Evolutionary conservation across 1,140 invertebrate species (phyloP), one percentile per base, ranked within the genome.

Genomic region (Dreissena rostriformis): DNA sequence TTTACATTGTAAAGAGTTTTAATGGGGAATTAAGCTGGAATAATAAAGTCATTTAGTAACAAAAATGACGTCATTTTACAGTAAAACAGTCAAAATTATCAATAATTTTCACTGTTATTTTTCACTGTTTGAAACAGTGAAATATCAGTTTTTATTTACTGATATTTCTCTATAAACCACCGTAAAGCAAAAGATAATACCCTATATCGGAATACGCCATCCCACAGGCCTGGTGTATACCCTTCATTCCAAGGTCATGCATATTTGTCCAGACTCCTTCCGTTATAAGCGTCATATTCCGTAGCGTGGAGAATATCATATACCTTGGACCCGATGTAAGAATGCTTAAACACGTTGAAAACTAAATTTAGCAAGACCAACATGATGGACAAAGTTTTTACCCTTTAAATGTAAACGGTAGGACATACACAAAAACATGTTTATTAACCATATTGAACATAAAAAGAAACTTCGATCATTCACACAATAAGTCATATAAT

Each of bases 221-320:
- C 0, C 76, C 76, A 26, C 76, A 79, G 14, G 76, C 76, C 29
- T 79, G 76, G 28, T 79, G 76, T 22, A 79, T 79, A n/a, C 76
- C 76, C 55, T 79, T 79, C 76, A 79, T 79, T 66, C 63, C 19
- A 22, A 24, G 39, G 49, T 79, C 76, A 11, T n/a, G 67, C 7
- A 79, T 61, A 26, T 79, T 52, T 19, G 22, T 79, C 76, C 76
- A 79, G 0, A 53, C 51, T 1, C 76, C 76, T 70, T 79, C 76
- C 19, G 67, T 53, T 55, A 70, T 68, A 1, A 15, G 0, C 6
- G 63, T 53, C 7, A 17, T 1, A 24, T 70, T 79, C 0, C 29
- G 28, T 53, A 22, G 22, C n/a, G 51, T 15, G 11, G 63, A n/a
- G 29, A 79, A 79, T 68, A 29, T 52, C 76, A 79, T 79, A 17